Evolutionary conservation across 2,888 invertebrate species (phyloP), one percentile per base, ranked within the genome.

Genomic region (Drosophila conformis): DNA sequence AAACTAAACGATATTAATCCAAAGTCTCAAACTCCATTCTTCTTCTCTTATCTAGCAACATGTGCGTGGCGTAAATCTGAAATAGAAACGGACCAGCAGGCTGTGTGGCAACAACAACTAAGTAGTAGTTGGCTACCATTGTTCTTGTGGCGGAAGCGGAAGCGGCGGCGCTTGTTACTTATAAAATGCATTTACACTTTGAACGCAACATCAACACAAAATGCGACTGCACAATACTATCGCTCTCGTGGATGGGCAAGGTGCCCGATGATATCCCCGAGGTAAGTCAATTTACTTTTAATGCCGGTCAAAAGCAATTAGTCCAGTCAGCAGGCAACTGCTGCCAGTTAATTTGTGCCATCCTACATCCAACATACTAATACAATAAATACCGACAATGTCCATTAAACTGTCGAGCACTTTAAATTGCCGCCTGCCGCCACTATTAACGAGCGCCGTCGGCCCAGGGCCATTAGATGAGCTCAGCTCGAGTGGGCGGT

Each of bases 231-330:
- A 96, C 97, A 89, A 97, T 99, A 92, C 94, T 98, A 91, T 97
- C 98, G 88, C 95, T 99, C 92, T 98, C 98, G 90, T 99, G 99
- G 99, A 99, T 99, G 99, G 98, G 98, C 82, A 98, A 98, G 94
- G 98, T 98, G 90, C 98, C 98, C 81, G 98, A 99, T 93, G 97
- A 98, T 92, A 94, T 98, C 89, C 98, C 98, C 48, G 98, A 98
- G 96, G 98, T 98, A 85, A 93, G 93, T 91, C 49, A 56, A 40
- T 54, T 53, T 35, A 31, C 46, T 36, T 69, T 69, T 73, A 73
- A 64, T 66, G 52, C 38, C 27, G 21, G n/a, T 56, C 59, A 59
- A 49, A 61, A 49, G 70, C 72, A 58, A 82, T 84, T 83, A 78
- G 71, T 49, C 11, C 18, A 13, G 53, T 15, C 51, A n/a, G 27